A percentile compares a stretch with the other conserved stretches of the same genome.
Evolutionary conservation across 2,888 invertebrate genomes (phyloP).

Genomic region (Polyommatus icarus): DNA sequence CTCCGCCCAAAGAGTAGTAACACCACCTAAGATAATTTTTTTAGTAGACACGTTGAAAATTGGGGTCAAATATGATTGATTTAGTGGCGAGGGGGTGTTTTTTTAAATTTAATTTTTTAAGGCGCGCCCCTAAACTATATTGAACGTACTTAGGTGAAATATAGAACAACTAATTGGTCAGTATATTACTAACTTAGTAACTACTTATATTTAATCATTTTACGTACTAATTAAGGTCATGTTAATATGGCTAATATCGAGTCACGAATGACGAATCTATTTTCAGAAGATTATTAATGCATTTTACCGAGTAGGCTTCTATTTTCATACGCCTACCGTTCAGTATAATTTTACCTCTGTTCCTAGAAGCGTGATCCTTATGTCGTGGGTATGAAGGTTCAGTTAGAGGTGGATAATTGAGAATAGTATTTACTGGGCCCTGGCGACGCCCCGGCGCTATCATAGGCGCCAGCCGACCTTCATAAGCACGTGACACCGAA

Average conservation of each 20-base stretch:
- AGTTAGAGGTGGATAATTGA: background rate
- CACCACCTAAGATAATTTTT: too few species aligned
- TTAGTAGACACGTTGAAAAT: too few species aligned
- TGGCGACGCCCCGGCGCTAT: background rate
- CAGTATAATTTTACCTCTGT: background rate
- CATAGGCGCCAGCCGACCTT: constrained; percentile 1
- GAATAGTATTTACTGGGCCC: background rate
- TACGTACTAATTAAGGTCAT: background rate
- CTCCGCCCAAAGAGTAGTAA: too few species aligned
- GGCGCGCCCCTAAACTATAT: too few species aligned
- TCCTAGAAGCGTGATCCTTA: background rate
- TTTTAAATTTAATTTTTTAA: too few species aligned
- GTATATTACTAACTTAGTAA: too few species aligned
- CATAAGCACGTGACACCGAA: constrained; percentile 3
- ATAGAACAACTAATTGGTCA: too few species aligned
- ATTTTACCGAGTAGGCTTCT: background rate
- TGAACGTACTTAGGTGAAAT: too few species aligned
- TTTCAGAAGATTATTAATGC: background rate
- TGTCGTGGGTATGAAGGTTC: background rate
- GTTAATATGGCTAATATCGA: background rate
- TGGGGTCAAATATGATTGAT: too few species aligned
- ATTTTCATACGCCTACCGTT: background rate
- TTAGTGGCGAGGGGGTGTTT: too few species aligned
- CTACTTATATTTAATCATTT: too few species aligned
- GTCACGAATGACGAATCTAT: background rate